Percentiles rank a stretch among this genome's conserved stretches.
phyloP scores from a whole-genome alignment of 2,888 invertebrate species.

The Chymomyza procnemis region DNA sequence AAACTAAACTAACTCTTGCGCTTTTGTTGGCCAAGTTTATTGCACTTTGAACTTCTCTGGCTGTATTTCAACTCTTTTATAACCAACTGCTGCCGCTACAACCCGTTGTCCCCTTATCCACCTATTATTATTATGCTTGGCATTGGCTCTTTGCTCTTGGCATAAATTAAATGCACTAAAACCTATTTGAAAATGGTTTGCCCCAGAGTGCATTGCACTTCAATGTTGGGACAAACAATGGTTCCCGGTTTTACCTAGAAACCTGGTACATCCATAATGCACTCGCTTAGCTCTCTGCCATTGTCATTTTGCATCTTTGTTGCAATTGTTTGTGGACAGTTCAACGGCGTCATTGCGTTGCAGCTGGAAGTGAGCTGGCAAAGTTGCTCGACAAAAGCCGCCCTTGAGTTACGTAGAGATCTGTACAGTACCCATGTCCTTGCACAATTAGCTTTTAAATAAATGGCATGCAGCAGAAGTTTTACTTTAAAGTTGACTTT shows the following conservation, averaged over 20 bases:
- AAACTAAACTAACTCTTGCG: background rate
- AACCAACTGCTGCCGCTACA: background rate
- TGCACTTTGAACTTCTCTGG: constrained; percentile 61
- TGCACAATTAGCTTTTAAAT: background rate
- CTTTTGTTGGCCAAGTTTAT: constrained; percentile 41
- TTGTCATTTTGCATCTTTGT: constrained; percentile 15
- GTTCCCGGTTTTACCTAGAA: constrained; percentile 41
- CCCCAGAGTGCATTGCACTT: constrained; percentile 36
- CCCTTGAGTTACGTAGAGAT: background rate
- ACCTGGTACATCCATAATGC: constrained; percentile 12
- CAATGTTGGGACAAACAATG: constrained; percentile 25
- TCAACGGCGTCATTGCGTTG: constrained; percentile 20
- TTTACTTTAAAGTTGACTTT: constrained; percentile 31
- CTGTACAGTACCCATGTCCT: no score
- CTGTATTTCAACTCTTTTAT: constrained; percentile 33
- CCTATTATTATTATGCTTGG: constrained; percentile 33
- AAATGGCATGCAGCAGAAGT: background rate
- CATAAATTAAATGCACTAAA: constrained; percentile 58
- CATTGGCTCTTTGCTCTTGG: constrained; percentile 52
- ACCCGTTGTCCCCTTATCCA: background rate
- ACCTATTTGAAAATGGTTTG: constrained; percentile 50
- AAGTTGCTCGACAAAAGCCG: background rate
- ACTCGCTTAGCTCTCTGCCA: constrained; percentile 19
- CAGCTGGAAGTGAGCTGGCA: background rate
- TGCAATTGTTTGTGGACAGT: constrained; percentile 24